Percentiles rank a stretch among this genome's conserved stretches.
These are phyloP conservation scores for Leptinotarsa haldemani DNA, from an alignment of 2,888 invertebrate species.

Conservation along the genomic window DNA sequence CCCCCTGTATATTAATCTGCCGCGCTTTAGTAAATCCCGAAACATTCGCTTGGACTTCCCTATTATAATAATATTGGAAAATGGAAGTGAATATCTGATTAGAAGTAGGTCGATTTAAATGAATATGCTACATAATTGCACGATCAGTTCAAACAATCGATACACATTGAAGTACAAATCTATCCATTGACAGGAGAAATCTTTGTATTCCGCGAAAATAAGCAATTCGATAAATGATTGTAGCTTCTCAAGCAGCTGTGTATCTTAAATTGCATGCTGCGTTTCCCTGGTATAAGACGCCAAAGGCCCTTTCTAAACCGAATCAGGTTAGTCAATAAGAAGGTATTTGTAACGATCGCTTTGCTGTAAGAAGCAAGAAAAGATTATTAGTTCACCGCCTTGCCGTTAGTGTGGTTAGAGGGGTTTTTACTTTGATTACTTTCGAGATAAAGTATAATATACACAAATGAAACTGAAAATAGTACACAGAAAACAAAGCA, in stretches of 20 bases:
- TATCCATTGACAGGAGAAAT: background rate
- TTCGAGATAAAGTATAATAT: slow-evolving; percentile 47
- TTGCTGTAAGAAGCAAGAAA: slow-evolving; percentile 50
- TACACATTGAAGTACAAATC: background rate
- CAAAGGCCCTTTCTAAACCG: slow-evolving; percentile 51
- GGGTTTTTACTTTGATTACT: slow-evolving; percentile 43
- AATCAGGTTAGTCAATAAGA: slow-evolving; percentile 61
- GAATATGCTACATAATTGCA: background rate
- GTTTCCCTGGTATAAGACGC: slow-evolving; percentile 46
- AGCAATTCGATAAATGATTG: slow-evolving; percentile 16
- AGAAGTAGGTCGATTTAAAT: too few relatives aligned
- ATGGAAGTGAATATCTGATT: too few relatives aligned
- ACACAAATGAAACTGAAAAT: slow-evolving; percentile 56
- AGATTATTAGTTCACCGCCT: slow-evolving; percentile 58
- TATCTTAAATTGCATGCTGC: slow-evolving; percentile 49
- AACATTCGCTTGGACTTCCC: too few relatives aligned
- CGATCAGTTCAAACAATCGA: background rate
- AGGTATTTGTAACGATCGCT: slow-evolving; percentile 59
- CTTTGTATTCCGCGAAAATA: background rate
- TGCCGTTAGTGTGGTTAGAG: slow-evolving; percentile 52
- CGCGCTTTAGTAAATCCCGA: too few relatives aligned
- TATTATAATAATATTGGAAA: too few relatives aligned
- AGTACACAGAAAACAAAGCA: slow-evolving; percentile 38
- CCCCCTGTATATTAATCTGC: too few relatives aligned
- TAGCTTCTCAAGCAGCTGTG: slow-evolving; percentile 19